Evolutionary conservation across 2,888 invertebrate genomes (phyloP).

Genomic region (Phrixothrix hirtus): DNA sequence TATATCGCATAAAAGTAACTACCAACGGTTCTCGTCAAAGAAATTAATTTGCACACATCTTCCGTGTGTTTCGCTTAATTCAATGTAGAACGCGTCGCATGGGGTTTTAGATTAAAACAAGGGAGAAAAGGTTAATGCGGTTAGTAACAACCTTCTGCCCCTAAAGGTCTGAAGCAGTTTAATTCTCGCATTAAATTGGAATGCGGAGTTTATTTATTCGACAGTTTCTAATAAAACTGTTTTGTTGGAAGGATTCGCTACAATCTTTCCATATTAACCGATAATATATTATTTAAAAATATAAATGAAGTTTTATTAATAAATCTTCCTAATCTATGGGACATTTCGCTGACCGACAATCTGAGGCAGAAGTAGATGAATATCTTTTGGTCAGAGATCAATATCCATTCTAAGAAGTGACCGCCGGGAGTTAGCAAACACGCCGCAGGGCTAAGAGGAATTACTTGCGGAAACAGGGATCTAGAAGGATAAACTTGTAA

Average conservation of each 20-base stretch:
- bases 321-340: too few relatives aligned
- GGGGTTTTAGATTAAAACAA: slow-evolving; percentile 24
- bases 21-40: slow-evolving; percentile 11
- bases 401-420: slow-evolving; percentile 47
- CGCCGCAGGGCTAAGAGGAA: slow-evolving; percentile 47
- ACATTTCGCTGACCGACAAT: slow-evolving; percentile 22
- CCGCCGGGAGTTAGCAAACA: slow-evolving; percentile 45
- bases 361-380: slow-evolving; percentile 29
- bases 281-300: too few relatives aligned
- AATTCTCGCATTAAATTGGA: slow-evolving; percentile 17
- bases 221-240: slow-evolving; percentile 1
- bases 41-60: slow-evolving; percentile 26
- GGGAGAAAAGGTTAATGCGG: slow-evolving; percentile 27
- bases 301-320: too few relatives aligned
- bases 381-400: slow-evolving; percentile 41
- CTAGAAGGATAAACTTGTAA: slow-evolving; percentile 51
- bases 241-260: background rate
- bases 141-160: slow-evolving; percentile 18
- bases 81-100: slow-evolving; percentile 22
- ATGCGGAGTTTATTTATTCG: slow-evolving; percentile 12
- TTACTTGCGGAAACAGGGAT: slow-evolving; percentile 53
- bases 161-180: slow-evolving; percentile 20
- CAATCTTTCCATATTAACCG: too few relatives aligned
- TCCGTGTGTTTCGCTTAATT: slow-evolving; percentile 22
- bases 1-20: slow-evolving; percentile 5